These are phyloP conservation scores for Macaria notata DNA, from an alignment of 2,888 invertebrate genomes.

Conservation along the genomic window DNA sequence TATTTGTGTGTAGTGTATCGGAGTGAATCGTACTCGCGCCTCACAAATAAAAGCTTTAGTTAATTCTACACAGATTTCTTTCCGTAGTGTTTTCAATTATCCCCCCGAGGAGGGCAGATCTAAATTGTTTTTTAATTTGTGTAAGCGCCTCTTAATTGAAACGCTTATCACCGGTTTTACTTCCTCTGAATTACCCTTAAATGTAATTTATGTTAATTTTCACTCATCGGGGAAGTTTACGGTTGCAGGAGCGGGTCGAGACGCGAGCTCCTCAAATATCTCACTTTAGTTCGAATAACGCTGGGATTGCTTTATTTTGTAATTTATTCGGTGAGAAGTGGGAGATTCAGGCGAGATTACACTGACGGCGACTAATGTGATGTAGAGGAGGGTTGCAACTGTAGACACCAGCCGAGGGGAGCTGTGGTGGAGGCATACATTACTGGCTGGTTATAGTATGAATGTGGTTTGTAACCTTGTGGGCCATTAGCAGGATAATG, in stretches of 20 bases:
- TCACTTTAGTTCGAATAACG: slow-evolving; percentile 4
- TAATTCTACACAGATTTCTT: slow-evolving; percentile 13
- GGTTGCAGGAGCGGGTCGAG: slow-evolving; percentile 20
- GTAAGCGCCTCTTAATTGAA: slow-evolving; percentile 42
- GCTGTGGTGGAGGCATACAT: no score
- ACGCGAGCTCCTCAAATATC: slow-evolving; percentile 3
- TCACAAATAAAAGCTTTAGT: not conserved
- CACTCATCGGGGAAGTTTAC: slow-evolving; percentile 32
- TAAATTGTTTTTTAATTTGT: slow-evolving; percentile 43
- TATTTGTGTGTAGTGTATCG: no score
- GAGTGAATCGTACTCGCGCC: no score
- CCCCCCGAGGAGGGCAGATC: slow-evolving; percentile 32
- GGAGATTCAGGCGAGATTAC: no score
- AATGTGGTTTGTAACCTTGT: no score
- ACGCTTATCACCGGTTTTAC: slow-evolving; percentile 38
- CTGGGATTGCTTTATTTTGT: no score
- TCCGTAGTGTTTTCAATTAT: slow-evolving; percentile 43
- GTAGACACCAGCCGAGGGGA: no score
- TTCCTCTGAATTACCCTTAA: slow-evolving; percentile 34
- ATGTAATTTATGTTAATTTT: slow-evolving; percentile 38
- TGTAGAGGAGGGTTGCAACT: no score
- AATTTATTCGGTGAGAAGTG: no score
- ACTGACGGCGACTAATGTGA: no score
- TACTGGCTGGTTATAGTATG: no score
- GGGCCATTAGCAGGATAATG: no score